These are phyloP conservation scores for Python bivittatus DNA, from an alignment of 2,113 vertebrate genomes.

Conservation along the genomic window DNA sequence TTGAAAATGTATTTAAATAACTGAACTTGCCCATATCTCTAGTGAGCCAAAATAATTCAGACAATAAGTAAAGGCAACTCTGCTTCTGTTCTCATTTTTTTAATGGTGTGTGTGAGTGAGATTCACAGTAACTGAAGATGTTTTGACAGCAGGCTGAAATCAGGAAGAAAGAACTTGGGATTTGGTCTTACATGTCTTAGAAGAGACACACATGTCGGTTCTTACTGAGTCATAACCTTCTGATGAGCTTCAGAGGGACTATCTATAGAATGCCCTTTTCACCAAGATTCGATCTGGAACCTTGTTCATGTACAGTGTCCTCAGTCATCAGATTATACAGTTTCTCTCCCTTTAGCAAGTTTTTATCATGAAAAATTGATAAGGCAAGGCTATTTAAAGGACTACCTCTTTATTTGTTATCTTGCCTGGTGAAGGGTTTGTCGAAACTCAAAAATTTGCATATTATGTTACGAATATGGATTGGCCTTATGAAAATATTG, in stretches of 20 bases:
- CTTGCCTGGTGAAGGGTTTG: background rate
- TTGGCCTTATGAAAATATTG: background rate
- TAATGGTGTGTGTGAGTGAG: background rate
- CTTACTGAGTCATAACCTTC: background rate
- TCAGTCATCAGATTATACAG: background rate
- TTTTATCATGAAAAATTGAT: background rate
- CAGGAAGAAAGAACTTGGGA: background rate
- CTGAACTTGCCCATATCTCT: background rate
- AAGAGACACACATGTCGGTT: background rate
- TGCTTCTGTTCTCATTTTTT: conserved; percentile 8
- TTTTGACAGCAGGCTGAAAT: conserved; percentile 9
- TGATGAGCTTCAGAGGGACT: background rate
- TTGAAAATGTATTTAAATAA: conserved; percentile 37
- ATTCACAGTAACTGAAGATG: background rate
- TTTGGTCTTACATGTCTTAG: background rate
- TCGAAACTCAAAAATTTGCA: background rate
- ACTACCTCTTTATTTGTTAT: background rate
- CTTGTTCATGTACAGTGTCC: too few species aligned
- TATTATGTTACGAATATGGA: background rate
- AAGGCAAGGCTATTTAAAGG: background rate
- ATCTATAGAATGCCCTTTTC: background rate
- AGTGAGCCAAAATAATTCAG: conserved; percentile 27
- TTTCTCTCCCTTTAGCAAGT: background rate
- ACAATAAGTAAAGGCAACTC: fast-evolving
- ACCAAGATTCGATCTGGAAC: background rate